Evolutionary conservation across 2,797 vertebrate species (phyloP), one percentile per base, ranked within the genome.

Genomic region (Nyctalus aviator): DNA sequence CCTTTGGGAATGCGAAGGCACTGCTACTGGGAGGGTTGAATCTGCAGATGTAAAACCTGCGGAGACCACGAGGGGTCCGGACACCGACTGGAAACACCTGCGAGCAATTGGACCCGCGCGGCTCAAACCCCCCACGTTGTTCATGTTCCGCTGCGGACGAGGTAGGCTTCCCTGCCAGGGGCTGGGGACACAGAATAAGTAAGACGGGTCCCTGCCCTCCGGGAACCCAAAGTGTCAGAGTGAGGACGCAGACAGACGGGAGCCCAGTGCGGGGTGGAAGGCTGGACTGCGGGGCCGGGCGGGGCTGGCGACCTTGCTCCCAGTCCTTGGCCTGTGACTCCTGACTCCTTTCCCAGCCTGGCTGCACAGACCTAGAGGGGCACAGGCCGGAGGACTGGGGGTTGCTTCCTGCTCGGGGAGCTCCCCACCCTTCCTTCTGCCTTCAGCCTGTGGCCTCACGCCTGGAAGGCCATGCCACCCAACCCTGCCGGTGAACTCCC

Each of bases 121-220:
- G 73, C 20, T 50, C 73, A 32, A 12, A 23, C 30, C 9, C 18
- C 30, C 9, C 18, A n/a, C 48, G 7, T 21, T 17, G 30, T 64
- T 64, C 41, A 10, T 41, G 2, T 41, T 32, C 79, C 23, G 20
- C 59, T 32, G 9, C 1, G 1, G 1, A 0, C 0, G 30, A 5
- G 7, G 14, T 5, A 15, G 48, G 27, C 8, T 69, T 18, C 25
- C 2, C 0, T 20, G 27, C 41, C 13, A 3, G 3, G 69, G 35
- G 37, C 17, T 32, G 23, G 2, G 9, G 11, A 1, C 6, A 3
- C 14, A 71, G 50, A 44, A 9, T 2, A 11, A 14, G 0, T 20
- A 4, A 25, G 14, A 35, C 30, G 3, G 0, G 18, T 18, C 6
- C 17, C 32, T 10, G 11, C 62, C 50, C 30, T 35, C 25, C 13